phyloP scores from a whole-genome alignment of 2,888 invertebrate species.

The Cephus rjabovi region DNA sequence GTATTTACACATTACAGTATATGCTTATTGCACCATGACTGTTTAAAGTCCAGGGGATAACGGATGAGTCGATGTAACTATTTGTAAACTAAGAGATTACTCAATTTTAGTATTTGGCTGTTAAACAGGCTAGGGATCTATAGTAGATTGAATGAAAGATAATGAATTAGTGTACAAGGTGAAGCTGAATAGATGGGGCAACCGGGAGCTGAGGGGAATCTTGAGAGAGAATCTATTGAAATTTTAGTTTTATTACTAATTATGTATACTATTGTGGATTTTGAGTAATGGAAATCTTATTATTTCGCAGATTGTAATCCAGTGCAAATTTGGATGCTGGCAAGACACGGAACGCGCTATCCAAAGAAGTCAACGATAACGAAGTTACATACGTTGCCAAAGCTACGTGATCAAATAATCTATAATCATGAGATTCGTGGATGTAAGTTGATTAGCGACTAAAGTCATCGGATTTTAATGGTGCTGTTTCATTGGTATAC shows the following conservation, averaged over 20 bases:
- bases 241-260: background rate
- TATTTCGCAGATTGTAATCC: conserved; percentile 75
- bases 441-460: conserved; percentile 61
- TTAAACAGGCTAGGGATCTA: background rate
- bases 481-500: no score
- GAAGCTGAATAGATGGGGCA: background rate
- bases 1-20: background rate
- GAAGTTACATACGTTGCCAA: conserved; percentile 70
- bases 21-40: background rate
- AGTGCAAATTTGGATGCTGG: conserved; percentile 78
- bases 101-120: background rate
- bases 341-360: conserved; percentile 77
- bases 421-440: conserved; percentile 74
- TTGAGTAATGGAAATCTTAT: conserved; percentile 17
- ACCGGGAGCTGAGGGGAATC: no score
- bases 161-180: background rate
- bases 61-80: background rate
- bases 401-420: conserved; percentile 73
- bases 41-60: background rate
- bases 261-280: no score
- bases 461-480: no score
- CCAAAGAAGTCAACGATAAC: conserved; percentile 72
- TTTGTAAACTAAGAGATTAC: background rate
- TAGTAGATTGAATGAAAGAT: background rate
- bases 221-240: background rate